Evolutionary conservation across 2,888 invertebrate species (phyloP), one percentile per base, ranked within the genome.

Genomic region (Chorisops tibialis): DNA sequence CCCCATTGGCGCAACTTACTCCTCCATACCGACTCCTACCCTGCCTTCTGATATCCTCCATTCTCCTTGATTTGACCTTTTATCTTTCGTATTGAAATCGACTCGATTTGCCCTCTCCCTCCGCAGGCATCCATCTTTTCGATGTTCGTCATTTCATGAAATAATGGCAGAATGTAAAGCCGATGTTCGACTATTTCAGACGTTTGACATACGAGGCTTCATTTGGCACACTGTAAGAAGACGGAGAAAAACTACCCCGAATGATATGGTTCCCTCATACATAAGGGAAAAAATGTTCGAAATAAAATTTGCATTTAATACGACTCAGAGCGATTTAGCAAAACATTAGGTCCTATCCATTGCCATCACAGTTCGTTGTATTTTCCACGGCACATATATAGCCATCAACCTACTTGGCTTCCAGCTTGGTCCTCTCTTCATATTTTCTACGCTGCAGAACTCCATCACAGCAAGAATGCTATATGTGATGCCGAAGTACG

Each of bases 241-340:
- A 12, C 21, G 21, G 24, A 51, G 38, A 12, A 41, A n/a, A 7
- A 5, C 30, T 9, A 5, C 30, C 30, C 30, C 30, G 30, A 30
- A 30, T n/a, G 35, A 30, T 16, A 45, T 19, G 45, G 43, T 56
- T 43, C 43, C 16, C 56, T 56, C 56, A 56, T 56, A 43, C 56
- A 56, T 56, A 56, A 56, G 43, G 30, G 30, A 30, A 45, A 56
- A 56, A 56, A 56, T 56, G 43, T 56, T 30, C 56, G 45, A 56
- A 24, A 30, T 7, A 51, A 61, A 61, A 61, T 61, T 61, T 61
- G 61, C 61, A 61, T 61, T 61, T 61, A 61, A 61, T 61, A 61
- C 52, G 61, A 35, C 51, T 61, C 51, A 47, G 51, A 43, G 45
- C 61, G 51, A 61, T 61, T 61, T 52, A 43, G 51, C 61, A 51